Conservation (phyloP, 2,113 vertebrate genomes). For the Aspiorhynchus laticeps region DNA sequence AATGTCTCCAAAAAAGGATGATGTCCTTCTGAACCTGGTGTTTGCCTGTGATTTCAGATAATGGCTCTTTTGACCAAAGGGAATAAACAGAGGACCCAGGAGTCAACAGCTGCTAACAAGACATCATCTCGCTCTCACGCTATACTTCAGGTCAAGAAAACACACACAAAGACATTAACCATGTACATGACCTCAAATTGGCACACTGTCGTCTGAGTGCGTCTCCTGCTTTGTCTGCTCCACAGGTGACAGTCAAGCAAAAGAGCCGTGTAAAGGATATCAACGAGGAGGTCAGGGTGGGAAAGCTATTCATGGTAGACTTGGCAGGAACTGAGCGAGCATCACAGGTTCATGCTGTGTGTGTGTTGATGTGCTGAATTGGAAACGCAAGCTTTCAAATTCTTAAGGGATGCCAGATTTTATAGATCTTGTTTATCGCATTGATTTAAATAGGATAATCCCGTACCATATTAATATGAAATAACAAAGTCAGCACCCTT, state of each 20-base stretch:
- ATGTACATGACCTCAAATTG: slow-evolving; percentile 20
- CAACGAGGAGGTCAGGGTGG: slow-evolving; percentile 83
- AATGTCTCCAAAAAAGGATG: neutral
- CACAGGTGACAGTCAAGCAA: slow-evolving; percentile 82
- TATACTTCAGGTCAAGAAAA: slow-evolving; percentile 74
- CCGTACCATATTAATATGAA: too few species aligned
- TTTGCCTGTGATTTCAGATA: slow-evolving; percentile 73
- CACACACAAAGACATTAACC: neutral
- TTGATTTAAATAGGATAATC: too few species aligned
- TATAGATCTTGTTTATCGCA: too few species aligned
- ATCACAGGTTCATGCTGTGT: slow-evolving; percentile 81
- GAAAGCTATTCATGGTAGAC: slow-evolving; percentile 91
- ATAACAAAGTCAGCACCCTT: neutral
- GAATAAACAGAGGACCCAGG: slow-evolving; percentile 89
- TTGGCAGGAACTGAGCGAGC: slow-evolving; percentile 89
- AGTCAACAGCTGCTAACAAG: slow-evolving; percentile 90
- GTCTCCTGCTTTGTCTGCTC: neutral
- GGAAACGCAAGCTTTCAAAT: neutral
- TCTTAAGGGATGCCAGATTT: slow-evolving; percentile 15
- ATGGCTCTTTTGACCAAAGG: slow-evolving; percentile 89
- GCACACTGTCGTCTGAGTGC: neutral
- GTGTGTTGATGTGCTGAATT: neutral
- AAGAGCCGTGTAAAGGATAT: slow-evolving; percentile 78
- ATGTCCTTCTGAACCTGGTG: neutral
- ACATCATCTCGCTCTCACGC: slow-evolving; percentile 91